Evolutionary conservation across 2,797 vertebrate species (phyloP), one percentile per base, ranked within the genome.

Genomic region (Ptychobarbus kaznakovi): DNA sequence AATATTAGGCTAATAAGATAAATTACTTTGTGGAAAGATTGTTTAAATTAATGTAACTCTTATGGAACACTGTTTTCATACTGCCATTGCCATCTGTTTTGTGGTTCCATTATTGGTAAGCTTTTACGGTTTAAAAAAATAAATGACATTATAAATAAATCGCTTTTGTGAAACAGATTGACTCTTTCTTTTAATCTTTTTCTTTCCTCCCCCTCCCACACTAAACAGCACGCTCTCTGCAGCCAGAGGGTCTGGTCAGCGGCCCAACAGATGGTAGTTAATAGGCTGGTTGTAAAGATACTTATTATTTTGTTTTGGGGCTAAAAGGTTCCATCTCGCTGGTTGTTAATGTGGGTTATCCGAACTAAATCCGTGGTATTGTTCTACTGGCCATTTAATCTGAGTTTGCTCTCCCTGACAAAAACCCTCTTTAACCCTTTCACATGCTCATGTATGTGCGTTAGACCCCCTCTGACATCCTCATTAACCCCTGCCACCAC

Each of bases 271-370:
- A 90, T 86, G 86, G 83, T 74, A 84, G 89, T 91, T 90, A 89
- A 91, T 87, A 86, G 69, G 89, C 80, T 72, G 61, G 70, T 69
- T 86, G 87, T 88, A 90, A 90, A 88, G 73, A 90, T 84, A 87
- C 76, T 87, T 86, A 87, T 91, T 89, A 86, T 86, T 88, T 86
- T 86, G 82, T 88, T 89, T 85, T 75, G 42, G 74, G 84, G 75
- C 88, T 86, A 87, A 88, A 90, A 90, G 85, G 76, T 81, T 87
- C 72, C 65, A 83, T 89, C 74, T 87, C 81, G 28, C 80, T 56
- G 73, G 61, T 85, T 81, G 85, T 80, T 91, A 83, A 87, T 89
- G 87, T 85, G 80, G 80, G 89, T 88, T 89, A 83, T 86, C 88
- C 88, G 86, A 88, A 89, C 66, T 75, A 78, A 81, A 87, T 89